Percentiles rank a stretch among this genome's conserved stretches.
Evolutionary conservation across 2,113 vertebrate genomes (phyloP).

Genomic region (Castor canadensis): DNA sequence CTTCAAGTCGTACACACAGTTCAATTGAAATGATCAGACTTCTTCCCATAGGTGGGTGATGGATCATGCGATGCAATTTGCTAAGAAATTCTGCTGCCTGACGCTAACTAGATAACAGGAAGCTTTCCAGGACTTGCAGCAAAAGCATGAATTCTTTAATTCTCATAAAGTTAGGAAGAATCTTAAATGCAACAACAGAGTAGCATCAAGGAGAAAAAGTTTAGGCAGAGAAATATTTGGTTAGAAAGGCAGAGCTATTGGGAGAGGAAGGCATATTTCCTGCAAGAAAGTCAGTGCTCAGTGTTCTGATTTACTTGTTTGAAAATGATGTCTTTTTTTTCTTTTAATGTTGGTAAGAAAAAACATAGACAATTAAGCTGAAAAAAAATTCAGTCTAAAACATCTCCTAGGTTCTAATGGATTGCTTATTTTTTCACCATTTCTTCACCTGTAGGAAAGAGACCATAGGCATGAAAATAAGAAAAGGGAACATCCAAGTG

Average conservation of each 20-base stretch:
- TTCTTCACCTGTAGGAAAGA: conserved; percentile 24
- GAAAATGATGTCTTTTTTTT: not conserved
- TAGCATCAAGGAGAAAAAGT: not conserved
- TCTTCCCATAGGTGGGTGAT: not conserved
- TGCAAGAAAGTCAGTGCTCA: not conserved
- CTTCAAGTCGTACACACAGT: not conserved
- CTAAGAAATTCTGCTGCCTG: not conserved
- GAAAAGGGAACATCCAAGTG: not conserved
- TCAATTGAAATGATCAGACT: not conserved
- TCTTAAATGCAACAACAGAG: not conserved
- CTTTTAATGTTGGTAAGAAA: not conserved
- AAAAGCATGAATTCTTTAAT: not conserved
- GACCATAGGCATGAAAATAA: not conserved
- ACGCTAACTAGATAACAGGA: not conserved
- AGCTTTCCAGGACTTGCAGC: not conserved
- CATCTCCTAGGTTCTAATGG: not conserved
- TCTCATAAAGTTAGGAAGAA: conserved; percentile 19
- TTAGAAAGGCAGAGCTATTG: not conserved
- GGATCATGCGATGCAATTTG: not conserved
- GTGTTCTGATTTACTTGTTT: conserved; percentile 34
- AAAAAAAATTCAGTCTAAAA: conserved; percentile 26
- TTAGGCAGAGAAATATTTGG: not conserved
- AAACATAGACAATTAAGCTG: not conserved
- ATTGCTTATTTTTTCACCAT: not conserved
- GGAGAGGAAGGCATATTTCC: not conserved